Conservation (phyloP, 2,113 vertebrate genomes). For the Rhinoderma darwinii region DNA sequence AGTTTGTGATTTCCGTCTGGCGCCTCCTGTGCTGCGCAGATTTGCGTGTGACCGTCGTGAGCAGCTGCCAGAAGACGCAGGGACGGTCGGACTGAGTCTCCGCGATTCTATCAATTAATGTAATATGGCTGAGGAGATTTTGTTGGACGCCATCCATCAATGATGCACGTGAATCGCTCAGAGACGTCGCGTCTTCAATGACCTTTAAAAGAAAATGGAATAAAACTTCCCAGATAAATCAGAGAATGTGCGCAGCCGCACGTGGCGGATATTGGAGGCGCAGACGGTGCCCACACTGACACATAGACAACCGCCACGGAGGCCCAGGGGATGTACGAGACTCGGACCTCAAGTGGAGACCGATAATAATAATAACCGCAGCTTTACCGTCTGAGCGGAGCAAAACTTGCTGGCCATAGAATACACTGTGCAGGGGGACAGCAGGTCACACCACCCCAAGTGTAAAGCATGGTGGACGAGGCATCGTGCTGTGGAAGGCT, state of each 20-base stretch:
- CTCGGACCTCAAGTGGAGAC: too few species aligned
- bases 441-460: too few species aligned
- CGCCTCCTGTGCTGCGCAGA: neutral
- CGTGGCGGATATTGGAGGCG: neutral
- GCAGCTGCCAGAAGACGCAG: neutral
- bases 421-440: too few species aligned
- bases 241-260: neutral
- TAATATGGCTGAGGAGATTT: neutral
- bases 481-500: too few species aligned
- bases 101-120: neutral
- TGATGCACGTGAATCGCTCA: neutral
- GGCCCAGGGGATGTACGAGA: neutral
- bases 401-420: too few species aligned
- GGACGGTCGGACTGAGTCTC: neutral
- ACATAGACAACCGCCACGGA: neutral
- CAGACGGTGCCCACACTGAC: too few species aligned
- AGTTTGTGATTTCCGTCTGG: neutral
- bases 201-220: slow-evolving; percentile 10
- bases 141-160: slow-evolving; percentile 8
- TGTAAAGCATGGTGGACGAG: too few species aligned
- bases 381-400: too few species aligned
- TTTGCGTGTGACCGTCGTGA: neutral
- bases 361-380: too few species aligned
- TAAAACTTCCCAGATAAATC: neutral
- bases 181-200: neutral